Percentiles rank a stretch among this genome's conserved stretches.
Evolutionary conservation across 2,113 vertebrate genomes (phyloP).

Genomic region (Symphodus melops): DNA sequence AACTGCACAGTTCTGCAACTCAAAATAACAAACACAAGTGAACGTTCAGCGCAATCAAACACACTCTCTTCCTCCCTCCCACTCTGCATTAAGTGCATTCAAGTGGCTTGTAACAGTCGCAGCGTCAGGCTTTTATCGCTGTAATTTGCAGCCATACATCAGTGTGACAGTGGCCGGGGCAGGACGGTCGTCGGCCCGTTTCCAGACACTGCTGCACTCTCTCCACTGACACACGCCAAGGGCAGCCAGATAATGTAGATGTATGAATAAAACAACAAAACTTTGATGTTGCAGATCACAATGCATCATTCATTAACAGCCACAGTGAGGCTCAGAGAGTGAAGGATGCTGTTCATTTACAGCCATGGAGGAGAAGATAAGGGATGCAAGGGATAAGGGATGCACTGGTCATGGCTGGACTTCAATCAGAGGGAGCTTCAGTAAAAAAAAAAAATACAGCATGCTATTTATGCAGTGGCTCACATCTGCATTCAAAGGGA

Average conservation of each 20-base stretch:
- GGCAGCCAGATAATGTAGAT: conserved; percentile 72
- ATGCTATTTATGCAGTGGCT: conserved; percentile 63
- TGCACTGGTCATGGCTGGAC: conserved; percentile 66
- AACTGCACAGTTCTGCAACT: conserved; percentile 44
- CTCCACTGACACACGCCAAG: conserved; percentile 64
- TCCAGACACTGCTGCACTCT: conserved; percentile 46
- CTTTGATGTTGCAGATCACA: conserved; percentile 69
- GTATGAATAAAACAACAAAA: conserved; percentile 75
- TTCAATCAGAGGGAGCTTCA: conserved; percentile 61
- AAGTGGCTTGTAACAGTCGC: conserved; percentile 67
- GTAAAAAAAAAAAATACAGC: conserved; percentile 64
- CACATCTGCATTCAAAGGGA: conserved; percentile 71
- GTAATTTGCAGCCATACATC: conserved; percentile 72
- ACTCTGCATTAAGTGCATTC: conserved; percentile 65
- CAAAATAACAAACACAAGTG: conserved; percentile 59
- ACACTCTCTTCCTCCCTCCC: conserved; percentile 35
- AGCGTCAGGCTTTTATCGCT: conserved; percentile 68
- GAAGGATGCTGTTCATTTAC: conserved; percentile 59
- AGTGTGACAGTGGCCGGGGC: conserved; percentile 66
- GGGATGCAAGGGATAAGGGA: conserved; percentile 62
- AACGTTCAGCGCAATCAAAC: conserved; percentile 13
- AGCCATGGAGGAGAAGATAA: conserved; percentile 55
- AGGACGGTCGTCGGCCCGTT: conserved; percentile 47
- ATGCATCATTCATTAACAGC: conserved; percentile 67
- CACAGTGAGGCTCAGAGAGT: conserved; percentile 36